Conservation (phyloP, 2,888 invertebrate genomes). For the Tenodera sinensis region DNA sequence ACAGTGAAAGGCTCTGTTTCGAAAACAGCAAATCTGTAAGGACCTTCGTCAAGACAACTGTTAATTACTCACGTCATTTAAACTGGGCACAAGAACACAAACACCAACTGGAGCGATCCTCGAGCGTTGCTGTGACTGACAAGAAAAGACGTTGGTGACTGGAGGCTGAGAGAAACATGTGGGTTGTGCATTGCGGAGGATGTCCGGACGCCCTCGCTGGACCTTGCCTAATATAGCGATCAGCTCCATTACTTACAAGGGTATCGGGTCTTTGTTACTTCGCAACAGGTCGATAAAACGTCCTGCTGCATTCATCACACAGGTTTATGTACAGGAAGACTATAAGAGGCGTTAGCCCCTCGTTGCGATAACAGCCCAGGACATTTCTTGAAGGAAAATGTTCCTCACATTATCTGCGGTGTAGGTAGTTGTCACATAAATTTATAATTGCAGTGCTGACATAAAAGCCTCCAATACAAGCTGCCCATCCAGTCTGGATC, state of each 20-base stretch:
- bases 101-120: not conserved
- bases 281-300: not conserved
- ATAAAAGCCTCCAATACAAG: too few relatives aligned
- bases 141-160: not conserved
- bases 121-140: not conserved
- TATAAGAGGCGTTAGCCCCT: too few relatives aligned
- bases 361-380: too few relatives aligned
- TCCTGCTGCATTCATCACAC: not conserved
- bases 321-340: not conserved
- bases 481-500: too few relatives aligned
- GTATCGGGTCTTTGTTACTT: not conserved
- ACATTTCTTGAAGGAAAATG: too few relatives aligned
- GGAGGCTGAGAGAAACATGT: not conserved
- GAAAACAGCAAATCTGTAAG: not conserved
- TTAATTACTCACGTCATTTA: not conserved
- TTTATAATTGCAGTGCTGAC: too few relatives aligned
- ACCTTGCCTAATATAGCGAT: not conserved
- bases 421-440: too few relatives aligned
- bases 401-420: too few relatives aligned
- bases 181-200: not conserved
- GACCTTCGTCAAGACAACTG: not conserved
- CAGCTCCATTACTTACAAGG: not conserved
- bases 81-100: not conserved
- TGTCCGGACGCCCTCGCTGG: not conserved
- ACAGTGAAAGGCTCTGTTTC: not conserved